Evolutionary conservation across 92 coral and sea anemone species (phyloP), one percentile per base, ranked within the genome.

Genomic region (Actinostola sp.): DNA sequence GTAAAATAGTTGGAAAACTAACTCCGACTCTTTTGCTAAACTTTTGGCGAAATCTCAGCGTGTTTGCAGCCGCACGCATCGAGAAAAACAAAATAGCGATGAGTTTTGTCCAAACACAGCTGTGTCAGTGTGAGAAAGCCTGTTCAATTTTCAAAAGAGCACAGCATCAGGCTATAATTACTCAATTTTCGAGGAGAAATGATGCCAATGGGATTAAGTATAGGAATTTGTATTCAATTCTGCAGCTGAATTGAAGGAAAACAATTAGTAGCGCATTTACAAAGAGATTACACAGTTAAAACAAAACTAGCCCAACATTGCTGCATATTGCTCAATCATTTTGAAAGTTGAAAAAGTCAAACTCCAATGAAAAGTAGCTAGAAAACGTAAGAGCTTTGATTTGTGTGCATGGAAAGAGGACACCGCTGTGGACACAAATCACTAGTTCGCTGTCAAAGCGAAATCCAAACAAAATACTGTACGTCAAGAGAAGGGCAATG

Each of bases 241-340:
- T 27, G 66, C 26, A 53, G 63, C 24, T 57, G 30, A 55, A 56
- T 36, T 36, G 54, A 58, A 34, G 77, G 36, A 57, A 55, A 71
- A 71, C 59, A 42, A 71, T 58, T 55, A 71, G 77, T 71, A 20
- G 56, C 65, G 67, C 77, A 55, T 55, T 55, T 71, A 55, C 62
- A 33, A 31, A 42, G 49, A 57, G 60, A 16, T 55, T 50, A 51
- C 19, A 13, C 52, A 44, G 71, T 65, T 42, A 65, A 65, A 65
- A 35, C 36, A 52, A 45, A 45, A 45, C 72, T 67, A 10, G 32
- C 8, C 20, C 27, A 51, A 17, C 23, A 8, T 67, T 39, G 42
- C 42, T 51, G 59, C 13, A 27, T 66, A 8, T 67, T 39, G 42
- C 42, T 51, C 72, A n/a, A 27, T 66, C 41, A 67, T 49, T 27